phyloP scores from a whole-genome alignment of 2,797 vertebrate genomes.

The Danio albolineatus region DNA sequence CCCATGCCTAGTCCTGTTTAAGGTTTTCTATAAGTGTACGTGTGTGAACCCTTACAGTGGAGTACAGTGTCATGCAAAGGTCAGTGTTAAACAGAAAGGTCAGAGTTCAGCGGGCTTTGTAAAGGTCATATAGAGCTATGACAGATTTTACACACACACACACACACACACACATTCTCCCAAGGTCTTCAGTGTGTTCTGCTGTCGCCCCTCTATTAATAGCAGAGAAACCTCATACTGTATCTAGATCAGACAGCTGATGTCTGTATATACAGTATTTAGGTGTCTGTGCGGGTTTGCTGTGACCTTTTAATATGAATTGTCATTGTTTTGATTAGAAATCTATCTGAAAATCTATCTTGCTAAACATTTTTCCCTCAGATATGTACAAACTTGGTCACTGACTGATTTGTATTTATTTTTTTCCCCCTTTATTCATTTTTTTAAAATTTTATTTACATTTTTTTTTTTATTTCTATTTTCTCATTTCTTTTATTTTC shows the following conservation, averaged over 20 bases:
- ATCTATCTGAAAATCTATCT: no score
- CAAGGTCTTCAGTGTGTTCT: background rate
- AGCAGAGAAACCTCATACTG: background rate
- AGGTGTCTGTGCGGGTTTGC: background rate
- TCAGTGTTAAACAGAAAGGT: slow-evolving; percentile 52
- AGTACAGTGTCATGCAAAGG: slow-evolving; percentile 37
- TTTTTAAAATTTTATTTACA: no score
- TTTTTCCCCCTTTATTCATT: no score
- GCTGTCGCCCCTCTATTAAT: slow-evolving; percentile 20
- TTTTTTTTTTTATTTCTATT: no score
- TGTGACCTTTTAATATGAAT: no score
- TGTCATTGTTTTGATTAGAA: no score
- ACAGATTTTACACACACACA: background rate
- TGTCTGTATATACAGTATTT: background rate
- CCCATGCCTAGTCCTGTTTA: no score
- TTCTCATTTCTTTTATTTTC: no score
- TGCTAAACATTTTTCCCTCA: no score
- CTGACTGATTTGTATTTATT: no score
- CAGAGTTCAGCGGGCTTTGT: slow-evolving; percentile 29
- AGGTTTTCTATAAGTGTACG: background rate
- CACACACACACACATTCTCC: background rate
- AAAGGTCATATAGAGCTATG: slow-evolving; percentile 45
- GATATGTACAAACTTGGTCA: no score
- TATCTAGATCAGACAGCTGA: slow-evolving; percentile 9
- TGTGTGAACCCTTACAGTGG: background rate